A percentile compares a stretch with the other conserved stretches of the same genome.
Conservation (phyloP, 1,140 invertebrate genomes). For the Drosophila fuyamai region DNA sequence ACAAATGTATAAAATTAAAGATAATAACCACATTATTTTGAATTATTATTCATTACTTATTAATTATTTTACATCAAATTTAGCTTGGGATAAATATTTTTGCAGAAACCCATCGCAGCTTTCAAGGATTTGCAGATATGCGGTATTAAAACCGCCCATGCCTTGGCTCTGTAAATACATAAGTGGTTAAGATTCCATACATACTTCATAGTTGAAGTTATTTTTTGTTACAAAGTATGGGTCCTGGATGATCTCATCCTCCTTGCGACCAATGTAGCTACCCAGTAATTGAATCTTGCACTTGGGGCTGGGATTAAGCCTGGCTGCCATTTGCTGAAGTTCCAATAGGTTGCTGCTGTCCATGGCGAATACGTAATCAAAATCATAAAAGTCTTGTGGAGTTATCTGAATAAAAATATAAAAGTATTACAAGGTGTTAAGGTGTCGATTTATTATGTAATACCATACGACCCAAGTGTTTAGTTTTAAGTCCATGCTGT, state of each 20-base stretch:
- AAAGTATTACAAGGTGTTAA: neutral
- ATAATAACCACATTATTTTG: no score
- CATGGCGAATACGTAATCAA: slow-evolving; percentile 96
- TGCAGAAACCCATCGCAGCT: slow-evolving; percentile 67
- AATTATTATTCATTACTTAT: no score
- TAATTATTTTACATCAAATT: neutral
- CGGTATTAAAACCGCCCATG: slow-evolving; percentile 62
- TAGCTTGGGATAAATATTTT: slow-evolving; percentile 1
- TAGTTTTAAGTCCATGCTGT: slow-evolving; percentile 87
- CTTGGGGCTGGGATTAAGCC: slow-evolving; percentile 84
- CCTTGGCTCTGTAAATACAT: slow-evolving; percentile 47
- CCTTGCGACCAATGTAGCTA: slow-evolving; percentile 90
- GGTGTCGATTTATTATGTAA: neutral
- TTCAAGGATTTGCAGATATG: slow-evolving; percentile 61
- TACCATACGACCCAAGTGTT: slow-evolving; percentile 89
- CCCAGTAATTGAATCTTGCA: slow-evolving; percentile 92
- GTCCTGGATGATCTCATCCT: slow-evolving; percentile 92
- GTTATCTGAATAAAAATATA: slow-evolving; percentile 86
- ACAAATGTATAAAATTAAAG: no score
- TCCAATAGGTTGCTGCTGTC: slow-evolving; percentile 91
- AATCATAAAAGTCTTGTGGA: slow-evolving; percentile 90
- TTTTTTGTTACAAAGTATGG: slow-evolving; percentile 91
- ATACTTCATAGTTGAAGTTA: no score
- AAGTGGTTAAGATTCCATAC: neutral
- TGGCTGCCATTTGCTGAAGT: slow-evolving; percentile 87